Base-by-base conservation (phyloP, 2,888 invertebrate genomes). In the Antitype chi region DNA sequence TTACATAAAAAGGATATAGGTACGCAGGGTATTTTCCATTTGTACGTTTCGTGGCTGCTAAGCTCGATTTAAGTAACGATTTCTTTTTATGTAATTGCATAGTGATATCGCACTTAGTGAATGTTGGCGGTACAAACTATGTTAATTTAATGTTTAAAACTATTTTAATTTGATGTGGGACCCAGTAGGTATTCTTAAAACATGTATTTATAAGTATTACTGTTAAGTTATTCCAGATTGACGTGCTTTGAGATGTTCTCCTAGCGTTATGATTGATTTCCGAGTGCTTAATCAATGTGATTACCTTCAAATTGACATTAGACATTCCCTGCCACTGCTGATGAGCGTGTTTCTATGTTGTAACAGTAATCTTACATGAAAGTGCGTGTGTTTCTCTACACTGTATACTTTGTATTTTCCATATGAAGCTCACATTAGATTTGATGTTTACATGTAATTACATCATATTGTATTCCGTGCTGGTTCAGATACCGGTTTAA, bases 201-300 rank as follows among this genome's bases (percentile, higher is more conserved):
- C 89, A 85, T 93, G 91, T 94, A 94, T 94, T 92, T 93, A 90
- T 95, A 95, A 95, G 95, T 95, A 94, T 95, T 95, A 95, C 90
- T 92, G 88, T 94, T 96, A 95, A 95, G 94, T 95, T 96, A 94
- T 95, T 96, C 94, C 94, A 94, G 91, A 93, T 94, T 93, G 94
- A 94, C 93, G 91, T 92, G 93, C 93, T 94, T 92, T 92, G 94
- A 90, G 93, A 92, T 90, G 90, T 92, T 90, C 88, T 90, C 88
- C 85, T 90, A 89, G 90, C 85, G 87, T 88, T 87, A 87, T 87
- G 86, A 88, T 89, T 82, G 87, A 85, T 90, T 89, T 85, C 81
- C 83, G 88, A 89, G 87, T 84, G 85, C 82, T 88, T 81, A 79
- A 79, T 85, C 84, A 85, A 85, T 89, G 88, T 90, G 84, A 88